Base-by-base conservation (phyloP, 1,140 invertebrate genomes). In the Planococcus citri region DNA sequence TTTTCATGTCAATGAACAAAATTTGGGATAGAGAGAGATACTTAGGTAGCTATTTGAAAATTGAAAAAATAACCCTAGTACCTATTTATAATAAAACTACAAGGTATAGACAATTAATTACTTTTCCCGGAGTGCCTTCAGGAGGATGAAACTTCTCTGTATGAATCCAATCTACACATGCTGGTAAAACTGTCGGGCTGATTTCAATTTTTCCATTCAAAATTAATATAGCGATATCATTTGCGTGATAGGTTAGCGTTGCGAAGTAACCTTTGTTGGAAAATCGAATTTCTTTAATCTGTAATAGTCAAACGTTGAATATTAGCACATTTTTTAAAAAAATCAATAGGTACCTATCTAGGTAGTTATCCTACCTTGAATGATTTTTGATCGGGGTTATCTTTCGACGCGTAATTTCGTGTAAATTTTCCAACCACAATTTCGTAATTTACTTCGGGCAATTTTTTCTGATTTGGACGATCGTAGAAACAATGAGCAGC, bases 401-500 rank as follows among this genome's bases (percentile, higher is more conserved):
- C 51, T 58, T 58, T 58, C 17, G 4, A 8, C 51, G 51, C 4
- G 17, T 58, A 58, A n/a, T 58, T 17, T n/a, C 51, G 4, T 3
- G 17, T 58, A 58, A 8, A 58, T 58, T 58, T 58, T 4, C 51
- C 21, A 22, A 58, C 51, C 3, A 22, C 51, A 6, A 58, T 22
- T 58, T 58, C 51, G 17, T 58, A 58, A 33, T 3, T 33, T n/a
- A n/a, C n/a, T 6, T 58, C 51, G 51, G 51, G 17, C 51, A 58
- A 20, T 58, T n/a, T 22, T 58, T 58, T 58, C 17, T 58, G 17
- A 4, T 20, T 22, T 20, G 3, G 17, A 10, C n/a, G 9, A n/a
- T 58, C 51, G 17, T 20, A 58, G 51, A 58, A 58, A 22, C 51
- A 58, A 58, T 58, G 51, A 17, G 51, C 51, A 58, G 51, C 51